These are phyloP conservation scores for Phataginus tricuspis DNA, from an alignment of 2,797 vertebrate species.

Conservation along the genomic window DNA sequence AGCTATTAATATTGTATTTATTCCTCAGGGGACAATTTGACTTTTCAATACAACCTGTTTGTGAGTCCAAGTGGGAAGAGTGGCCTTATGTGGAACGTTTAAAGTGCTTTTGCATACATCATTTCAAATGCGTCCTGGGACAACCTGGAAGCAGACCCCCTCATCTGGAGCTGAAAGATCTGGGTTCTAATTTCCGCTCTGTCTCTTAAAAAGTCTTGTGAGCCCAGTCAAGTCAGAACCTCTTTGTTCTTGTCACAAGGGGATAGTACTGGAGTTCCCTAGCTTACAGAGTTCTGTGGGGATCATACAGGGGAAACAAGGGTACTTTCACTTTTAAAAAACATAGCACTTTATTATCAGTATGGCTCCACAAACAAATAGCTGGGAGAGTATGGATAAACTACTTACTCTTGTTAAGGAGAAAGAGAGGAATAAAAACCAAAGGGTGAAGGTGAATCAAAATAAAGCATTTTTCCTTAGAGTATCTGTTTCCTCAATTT, in stretches of 20 bases:
- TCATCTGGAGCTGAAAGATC: background rate
- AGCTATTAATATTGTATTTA: background rate
- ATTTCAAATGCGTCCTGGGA: background rate
- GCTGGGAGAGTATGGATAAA: background rate
- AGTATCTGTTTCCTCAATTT: conserved; percentile 20
- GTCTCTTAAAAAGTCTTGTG: background rate
- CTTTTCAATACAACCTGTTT: background rate
- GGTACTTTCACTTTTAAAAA: background rate
- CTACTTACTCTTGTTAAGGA: background rate
- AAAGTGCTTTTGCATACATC: background rate
- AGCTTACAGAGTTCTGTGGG: background rate
- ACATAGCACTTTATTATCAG: background rate
- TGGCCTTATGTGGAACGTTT: background rate
- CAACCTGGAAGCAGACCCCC: background rate
- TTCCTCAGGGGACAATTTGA: background rate
- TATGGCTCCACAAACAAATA: background rate
- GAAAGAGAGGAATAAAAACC: conserved; percentile 13
- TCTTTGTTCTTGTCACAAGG: background rate
- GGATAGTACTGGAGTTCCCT: background rate
- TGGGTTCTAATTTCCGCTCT: background rate
- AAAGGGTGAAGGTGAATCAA: background rate
- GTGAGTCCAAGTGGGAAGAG: background rate
- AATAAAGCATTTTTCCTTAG: background rate
- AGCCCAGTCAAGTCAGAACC: background rate
- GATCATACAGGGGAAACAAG: background rate